These are phyloP conservation scores for Sebastes steindachneri DNA, from an alignment of 2,797 vertebrate genomes.

Conservation along the genomic window DNA sequence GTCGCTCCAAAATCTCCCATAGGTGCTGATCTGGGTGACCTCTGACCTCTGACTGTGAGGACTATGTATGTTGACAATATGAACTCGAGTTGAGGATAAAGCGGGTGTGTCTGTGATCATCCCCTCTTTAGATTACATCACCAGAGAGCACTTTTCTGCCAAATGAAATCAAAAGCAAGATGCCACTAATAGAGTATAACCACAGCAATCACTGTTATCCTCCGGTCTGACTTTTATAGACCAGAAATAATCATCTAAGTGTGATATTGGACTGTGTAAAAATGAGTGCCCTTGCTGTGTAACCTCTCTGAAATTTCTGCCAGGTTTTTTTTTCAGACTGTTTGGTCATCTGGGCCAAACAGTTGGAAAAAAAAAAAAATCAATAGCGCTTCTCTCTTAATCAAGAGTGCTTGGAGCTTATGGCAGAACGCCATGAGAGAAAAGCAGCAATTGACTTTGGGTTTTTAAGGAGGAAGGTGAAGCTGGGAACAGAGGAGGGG, in stretches of 20 bases:
- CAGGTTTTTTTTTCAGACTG: slow-evolving; percentile 36
- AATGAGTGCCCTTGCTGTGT: slow-evolving; percentile 36
- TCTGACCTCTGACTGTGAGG: background rate
- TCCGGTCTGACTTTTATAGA: background rate
- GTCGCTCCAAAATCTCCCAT: background rate
- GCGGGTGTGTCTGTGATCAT: background rate
- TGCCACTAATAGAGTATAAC: background rate
- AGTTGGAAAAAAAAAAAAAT: slow-evolving; percentile 54
- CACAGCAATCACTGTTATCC: background rate
- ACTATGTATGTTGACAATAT: too few species aligned
- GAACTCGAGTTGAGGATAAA: background rate
- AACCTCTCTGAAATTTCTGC: slow-evolving; percentile 38
- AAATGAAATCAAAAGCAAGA: background rate
- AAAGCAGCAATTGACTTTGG: slow-evolving; percentile 66
- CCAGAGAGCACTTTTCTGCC: background rate
- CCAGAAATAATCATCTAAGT: background rate
- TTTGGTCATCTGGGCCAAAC: slow-evolving; percentile 36
- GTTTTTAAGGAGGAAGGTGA: slow-evolving; percentile 55
- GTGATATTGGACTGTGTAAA: slow-evolving; percentile 7
- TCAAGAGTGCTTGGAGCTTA: slow-evolving; percentile 65
- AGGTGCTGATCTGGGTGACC: background rate
- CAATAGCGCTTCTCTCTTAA: slow-evolving; percentile 68
- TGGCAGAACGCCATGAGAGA: slow-evolving; percentile 64
- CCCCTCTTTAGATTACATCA: background rate
- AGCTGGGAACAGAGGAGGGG: slow-evolving; percentile 12